A percentile compares a stretch with the other conserved stretches of the same genome.
Conservation (phyloP, 2,113 vertebrate species). For the Platichthys stellatus region DNA sequence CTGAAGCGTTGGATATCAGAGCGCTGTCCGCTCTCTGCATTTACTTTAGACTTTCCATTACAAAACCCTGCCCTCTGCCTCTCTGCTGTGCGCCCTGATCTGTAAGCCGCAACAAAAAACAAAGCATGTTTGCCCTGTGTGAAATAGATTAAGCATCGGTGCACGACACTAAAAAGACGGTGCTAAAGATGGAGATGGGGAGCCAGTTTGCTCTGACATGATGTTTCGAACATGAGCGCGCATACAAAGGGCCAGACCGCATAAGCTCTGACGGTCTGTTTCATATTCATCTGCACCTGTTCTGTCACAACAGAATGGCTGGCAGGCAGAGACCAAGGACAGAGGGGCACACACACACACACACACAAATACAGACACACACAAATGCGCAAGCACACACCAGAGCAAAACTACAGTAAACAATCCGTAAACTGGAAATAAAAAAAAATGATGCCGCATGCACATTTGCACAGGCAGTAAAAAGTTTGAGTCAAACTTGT, state of each 20-base stretch:
- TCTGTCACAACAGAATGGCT: constrained; percentile 55
- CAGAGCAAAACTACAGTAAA: neutral
- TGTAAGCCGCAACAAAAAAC: neutral
- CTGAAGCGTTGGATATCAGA: neutral
- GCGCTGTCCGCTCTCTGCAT: neutral
- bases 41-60: neutral
- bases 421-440: constrained; percentile 15
- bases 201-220: constrained; percentile 24
- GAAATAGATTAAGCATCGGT: constrained; percentile 20
- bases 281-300: constrained; percentile 77
- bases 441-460: constrained; percentile 17
- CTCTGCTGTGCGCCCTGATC: too few relatives aligned
- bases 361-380: constrained; percentile 24
- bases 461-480: constrained; percentile 21
- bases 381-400: neutral
- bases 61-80: neutral
- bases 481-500: constrained; percentile 9
- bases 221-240: constrained; percentile 33
- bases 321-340: constrained; percentile 56
- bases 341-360: constrained; percentile 21
- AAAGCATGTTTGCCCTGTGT: constrained; percentile 12
- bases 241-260: constrained; percentile 43
- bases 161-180: constrained; percentile 29
- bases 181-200: constrained; percentile 17
- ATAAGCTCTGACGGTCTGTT: constrained; percentile 58